These are phyloP conservation scores for Aporrectodea caliginosa DNA, from an alignment of 1,140 invertebrate genomes.

Conservation along the genomic window DNA sequence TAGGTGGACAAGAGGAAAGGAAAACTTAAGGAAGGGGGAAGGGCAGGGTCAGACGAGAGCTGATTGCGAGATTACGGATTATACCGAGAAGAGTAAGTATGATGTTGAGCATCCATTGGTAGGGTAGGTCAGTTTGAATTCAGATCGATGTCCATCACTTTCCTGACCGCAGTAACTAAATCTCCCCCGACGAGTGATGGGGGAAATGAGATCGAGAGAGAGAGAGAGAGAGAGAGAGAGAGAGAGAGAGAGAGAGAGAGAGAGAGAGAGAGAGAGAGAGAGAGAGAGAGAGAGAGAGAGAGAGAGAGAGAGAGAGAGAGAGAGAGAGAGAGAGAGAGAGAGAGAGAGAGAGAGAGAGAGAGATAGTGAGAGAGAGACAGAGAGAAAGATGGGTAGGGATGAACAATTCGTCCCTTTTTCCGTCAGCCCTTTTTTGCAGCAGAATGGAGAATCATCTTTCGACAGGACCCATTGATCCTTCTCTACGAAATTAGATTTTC, in stretches of 20 bases:
- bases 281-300: background rate
- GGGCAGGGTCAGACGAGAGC: background rate
- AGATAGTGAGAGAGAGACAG: background rate
- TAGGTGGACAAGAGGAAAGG: background rate
- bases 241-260: conserved; percentile 1
- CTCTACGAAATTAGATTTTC: too few species aligned
- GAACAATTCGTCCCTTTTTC: background rate
- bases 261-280: conserved; percentile 1
- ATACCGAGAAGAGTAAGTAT: background rate
- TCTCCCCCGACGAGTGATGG: background rate
- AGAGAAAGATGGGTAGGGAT: background rate
- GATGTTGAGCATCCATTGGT: background rate
- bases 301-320: background rate
- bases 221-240: background rate
- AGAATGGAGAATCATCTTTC: too few species aligned
- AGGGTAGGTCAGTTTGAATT: background rate
- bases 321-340: background rate
- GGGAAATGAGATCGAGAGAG: background rate
- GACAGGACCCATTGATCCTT: too few species aligned
- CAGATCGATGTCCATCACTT: background rate
- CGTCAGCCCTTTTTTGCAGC: too few species aligned
- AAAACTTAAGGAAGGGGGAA: background rate
- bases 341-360: background rate
- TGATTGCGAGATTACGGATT: background rate
- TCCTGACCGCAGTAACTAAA: background rate